A percentile compares a stretch with the other conserved stretches of the same genome.
Evolutionary conservation across 2,797 vertebrate species (phyloP).

Genomic region (Diplodus puntazzo): DNA sequence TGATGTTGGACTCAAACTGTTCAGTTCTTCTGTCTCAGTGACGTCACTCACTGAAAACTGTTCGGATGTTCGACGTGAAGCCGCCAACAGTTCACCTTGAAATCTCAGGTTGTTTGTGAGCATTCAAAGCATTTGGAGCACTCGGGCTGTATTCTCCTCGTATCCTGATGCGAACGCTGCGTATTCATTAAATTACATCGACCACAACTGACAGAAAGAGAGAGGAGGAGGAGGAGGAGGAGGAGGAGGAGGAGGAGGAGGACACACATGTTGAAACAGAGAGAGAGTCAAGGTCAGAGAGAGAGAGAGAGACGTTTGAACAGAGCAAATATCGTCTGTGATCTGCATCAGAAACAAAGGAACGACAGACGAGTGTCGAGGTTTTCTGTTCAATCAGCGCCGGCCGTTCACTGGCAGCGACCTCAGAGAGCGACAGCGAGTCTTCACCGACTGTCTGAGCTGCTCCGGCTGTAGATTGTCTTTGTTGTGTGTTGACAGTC

Average conservation of each 20-base stretch:
- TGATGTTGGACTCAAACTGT: not conserved
- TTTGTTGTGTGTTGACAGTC: too few relatives aligned
- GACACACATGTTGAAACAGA: not conserved
- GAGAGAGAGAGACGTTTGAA: constrained; percentile 41
- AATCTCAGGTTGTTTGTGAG: not conserved
- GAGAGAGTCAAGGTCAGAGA: constrained; percentile 29
- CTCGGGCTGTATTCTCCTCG: not conserved
- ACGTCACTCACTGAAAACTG: not conserved
- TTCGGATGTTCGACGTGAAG: not conserved
- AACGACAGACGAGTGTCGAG: constrained; percentile 25
- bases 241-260: not conserved
- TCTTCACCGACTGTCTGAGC: too few relatives aligned
- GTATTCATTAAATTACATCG: constrained; percentile 4
- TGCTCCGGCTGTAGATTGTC: too few relatives aligned
- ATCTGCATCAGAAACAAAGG: constrained; percentile 59
- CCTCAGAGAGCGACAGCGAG: not conserved
- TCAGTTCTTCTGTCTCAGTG: not conserved
- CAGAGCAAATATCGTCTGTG: constrained; percentile 53
- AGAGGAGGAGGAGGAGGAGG: not conserved
- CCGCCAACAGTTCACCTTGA: not conserved
- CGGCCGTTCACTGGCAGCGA: constrained; percentile 48
- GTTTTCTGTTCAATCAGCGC: constrained; percentile 28
- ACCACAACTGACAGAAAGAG: not conserved
- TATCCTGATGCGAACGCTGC: not conserved
- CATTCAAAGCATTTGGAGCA: not conserved